Evolutionary conservation across 2,113 vertebrate species (phyloP).

Genomic region (Xenopus laevis): DNA sequence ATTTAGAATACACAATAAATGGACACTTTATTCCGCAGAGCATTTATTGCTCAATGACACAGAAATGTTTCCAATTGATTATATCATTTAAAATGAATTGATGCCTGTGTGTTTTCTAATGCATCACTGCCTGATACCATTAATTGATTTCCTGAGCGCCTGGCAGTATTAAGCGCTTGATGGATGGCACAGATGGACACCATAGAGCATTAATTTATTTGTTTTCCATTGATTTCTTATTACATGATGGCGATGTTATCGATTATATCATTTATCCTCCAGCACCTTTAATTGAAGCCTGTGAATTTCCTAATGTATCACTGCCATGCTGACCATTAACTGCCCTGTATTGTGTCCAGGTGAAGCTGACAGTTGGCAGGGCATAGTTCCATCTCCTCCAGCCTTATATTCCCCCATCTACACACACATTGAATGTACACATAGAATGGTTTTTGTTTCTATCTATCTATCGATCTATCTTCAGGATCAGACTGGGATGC

Average conservation of each 20-base stretch:
- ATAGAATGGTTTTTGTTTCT: no score
- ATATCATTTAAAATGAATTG: conserved; percentile 42
- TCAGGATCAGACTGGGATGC: no score
- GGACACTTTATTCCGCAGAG: conserved; percentile 32
- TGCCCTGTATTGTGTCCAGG: conserved; percentile 5
- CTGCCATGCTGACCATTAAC: conserved; percentile 23
- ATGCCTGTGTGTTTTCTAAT: conserved; percentile 40
- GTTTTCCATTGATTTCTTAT: conserved; percentile 39
- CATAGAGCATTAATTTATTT: conserved; percentile 34
- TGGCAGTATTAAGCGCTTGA: conserved; percentile 25
- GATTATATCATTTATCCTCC: conserved; percentile 37
- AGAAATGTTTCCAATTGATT: conserved; percentile 43
- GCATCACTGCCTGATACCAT: conserved; percentile 39
- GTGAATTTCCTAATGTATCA: conserved; percentile 37
- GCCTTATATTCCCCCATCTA: no score
- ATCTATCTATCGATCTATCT: no score
- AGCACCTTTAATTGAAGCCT: conserved; percentile 43
- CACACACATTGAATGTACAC: no score
- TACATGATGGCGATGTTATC: conserved; percentile 30
- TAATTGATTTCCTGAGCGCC: conserved; percentile 38
- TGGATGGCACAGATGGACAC: conserved; percentile 32
- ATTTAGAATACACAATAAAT: conserved; percentile 38
- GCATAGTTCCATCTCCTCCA: neutral
- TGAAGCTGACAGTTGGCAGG: neutral
- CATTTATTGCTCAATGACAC: conserved; percentile 38